Evolutionary conservation across 2,888 invertebrate species (phyloP).

Genomic region (Lymantria monacha): DNA sequence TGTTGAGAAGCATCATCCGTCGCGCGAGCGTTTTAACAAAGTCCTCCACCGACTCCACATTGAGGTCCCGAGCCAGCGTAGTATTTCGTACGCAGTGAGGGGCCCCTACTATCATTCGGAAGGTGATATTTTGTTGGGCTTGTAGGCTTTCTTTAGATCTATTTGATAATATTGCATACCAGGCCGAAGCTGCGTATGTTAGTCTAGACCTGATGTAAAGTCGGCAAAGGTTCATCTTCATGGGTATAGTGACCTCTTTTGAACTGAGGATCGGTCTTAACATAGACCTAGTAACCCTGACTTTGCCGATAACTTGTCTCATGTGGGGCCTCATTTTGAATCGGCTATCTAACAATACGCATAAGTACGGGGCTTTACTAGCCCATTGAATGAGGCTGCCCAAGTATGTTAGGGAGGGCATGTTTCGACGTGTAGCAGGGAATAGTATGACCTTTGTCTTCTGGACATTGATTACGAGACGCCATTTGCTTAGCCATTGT

Average conservation of each 20-base stretch:
- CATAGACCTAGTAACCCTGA: neutral
- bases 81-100: neutral
- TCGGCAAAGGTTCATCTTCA: neutral
- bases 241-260: neutral
- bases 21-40: neutral
- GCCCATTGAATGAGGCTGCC: neutral
- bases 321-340: neutral
- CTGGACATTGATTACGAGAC: neutral
- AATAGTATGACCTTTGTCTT: neutral
- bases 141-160: neutral
- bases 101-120: neutral
- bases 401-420: neutral
- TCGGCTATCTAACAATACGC: neutral
- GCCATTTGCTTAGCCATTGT: slow-evolving; percentile 4
- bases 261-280: neutral
- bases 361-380: neutral
- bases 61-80: neutral
- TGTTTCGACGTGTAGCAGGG: neutral
- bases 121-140: neutral
- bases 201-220: neutral
- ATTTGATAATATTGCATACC: neutral
- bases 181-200: neutral
- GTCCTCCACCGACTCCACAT: neutral
- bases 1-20: too few species aligned
- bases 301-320: neutral